Conservation (phyloP, 2,797 vertebrate genomes). For the Scolopax bukidnonensis region DNA sequence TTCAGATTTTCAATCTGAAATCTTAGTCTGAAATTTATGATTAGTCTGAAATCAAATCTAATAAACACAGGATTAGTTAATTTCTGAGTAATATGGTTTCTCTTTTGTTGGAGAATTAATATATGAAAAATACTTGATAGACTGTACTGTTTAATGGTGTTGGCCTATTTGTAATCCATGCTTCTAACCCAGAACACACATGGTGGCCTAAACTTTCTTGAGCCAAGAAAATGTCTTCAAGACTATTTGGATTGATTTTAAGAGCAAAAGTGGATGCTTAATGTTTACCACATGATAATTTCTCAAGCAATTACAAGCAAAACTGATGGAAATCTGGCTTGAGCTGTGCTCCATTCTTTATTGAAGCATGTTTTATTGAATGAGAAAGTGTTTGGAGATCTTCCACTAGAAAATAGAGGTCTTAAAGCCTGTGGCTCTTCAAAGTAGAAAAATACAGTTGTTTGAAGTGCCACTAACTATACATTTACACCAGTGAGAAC, state of each 20-base stretch:
- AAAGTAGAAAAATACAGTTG: background rate
- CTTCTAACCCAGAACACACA: background rate
- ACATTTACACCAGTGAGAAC: background rate
- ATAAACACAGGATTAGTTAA: background rate
- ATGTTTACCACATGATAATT: constrained; percentile 44
- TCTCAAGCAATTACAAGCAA: constrained; percentile 12
- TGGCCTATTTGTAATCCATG: background rate
- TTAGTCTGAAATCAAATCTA: background rate
- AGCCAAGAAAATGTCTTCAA: constrained; percentile 37
- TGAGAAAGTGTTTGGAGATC: background rate
- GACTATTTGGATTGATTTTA: constrained; percentile 21
- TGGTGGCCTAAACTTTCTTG: background rate
- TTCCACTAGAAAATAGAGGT: background rate
- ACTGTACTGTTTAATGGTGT: background rate
- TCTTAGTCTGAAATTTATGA: too few species aligned
- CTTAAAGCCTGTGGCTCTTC: background rate
- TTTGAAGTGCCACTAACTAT: background rate
- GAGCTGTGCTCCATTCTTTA: background rate
- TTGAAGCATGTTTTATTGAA: constrained; percentile 6
- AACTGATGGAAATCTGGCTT: background rate
- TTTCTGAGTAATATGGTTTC: background rate
- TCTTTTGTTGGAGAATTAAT: background rate
- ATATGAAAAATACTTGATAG: background rate
- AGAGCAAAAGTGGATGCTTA: background rate
- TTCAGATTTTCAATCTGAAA: background rate